Evolutionary conservation across 2,888 invertebrate genomes (phyloP).

Genomic region (Hydroisotoma schaefferi): DNA sequence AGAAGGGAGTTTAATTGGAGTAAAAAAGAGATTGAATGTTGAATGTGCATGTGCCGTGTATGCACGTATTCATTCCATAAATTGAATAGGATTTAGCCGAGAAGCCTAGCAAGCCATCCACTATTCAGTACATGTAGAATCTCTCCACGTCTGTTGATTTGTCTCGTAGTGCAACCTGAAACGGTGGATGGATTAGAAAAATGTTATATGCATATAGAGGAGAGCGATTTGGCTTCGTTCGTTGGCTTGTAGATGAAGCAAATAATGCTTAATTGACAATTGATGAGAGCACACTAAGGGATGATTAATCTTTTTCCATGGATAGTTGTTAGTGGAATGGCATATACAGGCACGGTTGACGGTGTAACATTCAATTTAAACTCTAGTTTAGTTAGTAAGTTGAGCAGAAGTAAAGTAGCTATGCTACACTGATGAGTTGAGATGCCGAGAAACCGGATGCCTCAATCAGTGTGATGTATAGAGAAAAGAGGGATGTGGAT

Average conservation of each 20-base stretch:
- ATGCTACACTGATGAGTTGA: conserved; percentile 12
- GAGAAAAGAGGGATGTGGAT: conserved; percentile 17
- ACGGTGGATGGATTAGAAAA: conserved; percentile 4
- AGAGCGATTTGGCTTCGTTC: not conserved
- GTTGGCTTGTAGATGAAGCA: conserved; percentile 33
- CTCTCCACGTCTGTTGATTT: not conserved
- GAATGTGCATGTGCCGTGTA: conserved; percentile 4
- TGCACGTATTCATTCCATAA: not conserved
- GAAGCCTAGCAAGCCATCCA: no score
- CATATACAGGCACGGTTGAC: no score
- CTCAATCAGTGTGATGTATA: conserved; percentile 27
- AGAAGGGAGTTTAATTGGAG: conserved; percentile 20
- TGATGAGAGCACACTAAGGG: conserved; percentile 39
- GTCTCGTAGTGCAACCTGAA: conserved; percentile 6
- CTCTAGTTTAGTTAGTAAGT: not conserved
- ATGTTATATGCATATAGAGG: not conserved
- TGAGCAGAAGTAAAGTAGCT: not conserved
- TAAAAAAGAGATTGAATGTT: not conserved
- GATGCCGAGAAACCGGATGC: conserved; percentile 31
- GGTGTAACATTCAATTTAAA: no score
- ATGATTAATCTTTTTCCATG: conserved; percentile 46
- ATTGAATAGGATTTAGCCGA: no score
- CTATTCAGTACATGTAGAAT: not conserved
- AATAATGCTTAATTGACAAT: conserved; percentile 48
- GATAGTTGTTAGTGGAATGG: no score